Conservation (phyloP, 2,888 invertebrate species). For the Amphiduros pacificus region DNA sequence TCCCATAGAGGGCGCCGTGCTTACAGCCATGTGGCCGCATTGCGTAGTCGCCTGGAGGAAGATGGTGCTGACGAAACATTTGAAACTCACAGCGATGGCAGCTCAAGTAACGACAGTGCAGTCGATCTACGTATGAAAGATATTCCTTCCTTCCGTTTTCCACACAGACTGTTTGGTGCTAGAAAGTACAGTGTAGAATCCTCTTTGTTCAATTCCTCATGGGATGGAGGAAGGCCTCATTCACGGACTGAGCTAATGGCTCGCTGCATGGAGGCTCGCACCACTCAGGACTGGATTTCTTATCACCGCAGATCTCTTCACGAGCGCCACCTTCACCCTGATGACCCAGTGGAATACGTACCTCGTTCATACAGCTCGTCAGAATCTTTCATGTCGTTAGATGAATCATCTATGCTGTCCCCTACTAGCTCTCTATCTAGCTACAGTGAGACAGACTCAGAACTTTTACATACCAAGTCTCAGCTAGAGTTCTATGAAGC, state of each 20-base stretch:
- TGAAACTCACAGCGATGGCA: slow-evolving; percentile 24
- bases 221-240: slow-evolving; percentile 1
- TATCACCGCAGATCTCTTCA: neutral
- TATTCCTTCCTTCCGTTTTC: neutral
- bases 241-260: slow-evolving; percentile 18
- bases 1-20: slow-evolving; percentile 2
- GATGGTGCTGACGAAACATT: slow-evolving; percentile 15
- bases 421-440: slow-evolving; percentile 30
- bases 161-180: neutral
- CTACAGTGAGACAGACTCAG: slow-evolving; percentile 25
- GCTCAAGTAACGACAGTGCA: slow-evolving; percentile 33
- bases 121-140: slow-evolving; percentile 11
- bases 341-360: neutral
- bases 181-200: neutral
- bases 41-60: slow-evolving; percentile 7
- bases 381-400: slow-evolving; percentile 30
- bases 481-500: slow-evolving; percentile 20
- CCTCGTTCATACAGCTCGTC: slow-evolving; percentile 28
- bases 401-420: slow-evolving; percentile 27
- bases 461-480: slow-evolving; percentile 16
- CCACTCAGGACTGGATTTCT: slow-evolving; percentile 9
- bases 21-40: slow-evolving; percentile 13
- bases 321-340: neutral
- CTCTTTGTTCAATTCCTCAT: neutral
- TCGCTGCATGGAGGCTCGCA: slow-evolving; percentile 22